Base-by-base conservation (phyloP, 2,113 vertebrate genomes). In the Uria lomvia region DNA sequence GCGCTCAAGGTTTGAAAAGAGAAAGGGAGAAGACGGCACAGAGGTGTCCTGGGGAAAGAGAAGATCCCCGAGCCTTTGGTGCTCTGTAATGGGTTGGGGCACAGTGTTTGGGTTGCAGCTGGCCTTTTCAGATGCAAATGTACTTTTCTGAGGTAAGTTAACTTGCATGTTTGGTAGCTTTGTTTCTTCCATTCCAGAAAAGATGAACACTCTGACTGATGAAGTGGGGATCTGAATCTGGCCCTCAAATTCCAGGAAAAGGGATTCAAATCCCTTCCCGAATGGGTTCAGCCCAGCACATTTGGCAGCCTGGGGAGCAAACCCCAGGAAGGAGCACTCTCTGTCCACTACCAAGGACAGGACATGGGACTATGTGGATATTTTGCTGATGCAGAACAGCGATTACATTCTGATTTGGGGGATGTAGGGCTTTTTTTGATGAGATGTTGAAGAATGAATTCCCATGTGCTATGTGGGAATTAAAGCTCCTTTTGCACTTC, bases 381-480 rank as follows among this genome's bases (percentile, higher is more conserved):
- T 78, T 78, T 66, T 74, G 15, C 45, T 59, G 24, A 26, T 53
- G 24, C 16, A 49, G 38, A 92, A 62, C 1, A 71, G 38, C 12
- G 22, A 32, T 36, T 63, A 27, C 36, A 27, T 74, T 89, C 20
- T 1, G 0, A 11, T 27, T 80, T 76, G 23, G 26, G 24, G 11
- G 22, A 55, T 38, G 22, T 23, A 15, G 36, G 13, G 16, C 2
- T n/a, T 36, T 88, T 91, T 75, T 52, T 65, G 4, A 74, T 24
- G 47, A 74, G 60, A 91, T 43, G 63, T 71, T 67, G 59, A 84
- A 87, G 47, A 92, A 81, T n/a, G 63, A 92, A 94, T 96, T 96
- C 93, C 89, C 94, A 71, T 81, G 91, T 81, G 89, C 29, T 63
- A 2, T 78, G 91, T 87, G 95, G 93, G 94, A 96, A 95, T 71